phyloP scores from a whole-genome alignment of 2,888 invertebrate species.

The Lottia scabra region DNA sequence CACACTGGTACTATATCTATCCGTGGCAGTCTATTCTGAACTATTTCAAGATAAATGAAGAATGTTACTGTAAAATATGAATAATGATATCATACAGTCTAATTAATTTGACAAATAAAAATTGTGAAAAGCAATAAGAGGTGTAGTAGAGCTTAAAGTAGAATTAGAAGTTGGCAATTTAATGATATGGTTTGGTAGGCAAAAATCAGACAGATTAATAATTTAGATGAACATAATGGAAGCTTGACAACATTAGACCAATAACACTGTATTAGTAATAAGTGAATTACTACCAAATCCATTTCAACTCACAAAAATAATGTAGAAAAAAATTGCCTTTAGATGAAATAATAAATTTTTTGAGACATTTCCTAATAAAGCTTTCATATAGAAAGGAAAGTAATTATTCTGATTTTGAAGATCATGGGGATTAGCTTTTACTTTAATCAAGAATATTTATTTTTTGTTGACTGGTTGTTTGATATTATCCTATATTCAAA shows the following conservation, averaged over 20 bases:
- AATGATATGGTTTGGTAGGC: constrained; percentile 2
- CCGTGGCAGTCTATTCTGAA: too few species aligned
- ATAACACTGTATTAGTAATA: constrained; percentile 5
- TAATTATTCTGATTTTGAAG: too few species aligned
- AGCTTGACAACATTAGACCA: constrained; percentile 7
- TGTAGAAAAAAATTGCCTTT: not conserved
- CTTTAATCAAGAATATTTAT: too few species aligned
- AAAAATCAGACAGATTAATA: constrained; percentile 5
- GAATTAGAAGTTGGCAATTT: constrained; percentile 3
- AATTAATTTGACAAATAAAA: not conserved
- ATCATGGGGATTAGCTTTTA: too few species aligned
- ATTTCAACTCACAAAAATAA: constrained; percentile 4
- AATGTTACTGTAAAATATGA: too few species aligned
- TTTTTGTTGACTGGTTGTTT: too few species aligned
- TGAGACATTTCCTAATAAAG: not conserved
- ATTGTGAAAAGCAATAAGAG: not conserved
- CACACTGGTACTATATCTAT: too few species aligned
- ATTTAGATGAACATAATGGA: constrained; percentile 5
- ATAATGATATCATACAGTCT: not conserved
- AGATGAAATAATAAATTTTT: not conserved
- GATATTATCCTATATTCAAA: too few species aligned
- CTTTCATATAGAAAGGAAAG: too few species aligned
- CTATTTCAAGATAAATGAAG: too few species aligned
- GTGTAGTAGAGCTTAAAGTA: not conserved
- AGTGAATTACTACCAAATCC: constrained; percentile 5